Conservation (phyloP, 2,113 vertebrate genomes). For the Crotophaga sulcirostris region DNA sequence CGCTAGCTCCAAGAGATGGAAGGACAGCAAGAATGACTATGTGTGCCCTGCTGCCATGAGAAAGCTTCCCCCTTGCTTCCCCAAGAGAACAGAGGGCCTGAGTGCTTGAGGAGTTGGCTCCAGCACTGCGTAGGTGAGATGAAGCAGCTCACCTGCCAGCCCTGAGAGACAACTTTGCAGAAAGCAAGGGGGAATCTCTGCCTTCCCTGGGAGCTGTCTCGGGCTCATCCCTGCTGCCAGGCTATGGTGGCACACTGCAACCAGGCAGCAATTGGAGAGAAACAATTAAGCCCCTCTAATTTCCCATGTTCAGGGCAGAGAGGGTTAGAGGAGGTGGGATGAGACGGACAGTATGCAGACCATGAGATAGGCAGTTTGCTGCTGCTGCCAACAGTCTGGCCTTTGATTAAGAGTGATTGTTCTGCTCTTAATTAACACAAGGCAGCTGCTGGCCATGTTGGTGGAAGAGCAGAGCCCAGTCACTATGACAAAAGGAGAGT, state of each 20-base stretch:
- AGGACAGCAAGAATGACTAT: rapidly evolving
- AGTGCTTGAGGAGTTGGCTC: rapidly evolving
- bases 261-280: rapidly evolving
- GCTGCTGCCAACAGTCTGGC: neutral
- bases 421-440: slow-evolving; percentile 17
- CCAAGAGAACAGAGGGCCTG: rapidly evolving
- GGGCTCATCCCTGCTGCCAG: neutral
- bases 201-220: neutral
- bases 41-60: neutral
- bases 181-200: neutral
- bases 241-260: neutral
- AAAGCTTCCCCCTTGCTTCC: neutral
- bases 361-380: neutral
- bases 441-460: neutral
- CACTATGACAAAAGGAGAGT: neutral
- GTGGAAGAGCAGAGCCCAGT: neutral
- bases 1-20: neutral
- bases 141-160: neutral
- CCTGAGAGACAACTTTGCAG: neutral
- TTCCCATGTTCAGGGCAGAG: neutral
- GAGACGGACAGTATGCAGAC: neutral
- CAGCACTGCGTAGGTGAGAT: rapidly evolving
- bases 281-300: neutral
- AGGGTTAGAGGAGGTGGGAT: neutral
- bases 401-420: slow-evolving; percentile 29